Conservation (phyloP, 2,797 vertebrate species). For the Sardinella longiceps region DNA sequence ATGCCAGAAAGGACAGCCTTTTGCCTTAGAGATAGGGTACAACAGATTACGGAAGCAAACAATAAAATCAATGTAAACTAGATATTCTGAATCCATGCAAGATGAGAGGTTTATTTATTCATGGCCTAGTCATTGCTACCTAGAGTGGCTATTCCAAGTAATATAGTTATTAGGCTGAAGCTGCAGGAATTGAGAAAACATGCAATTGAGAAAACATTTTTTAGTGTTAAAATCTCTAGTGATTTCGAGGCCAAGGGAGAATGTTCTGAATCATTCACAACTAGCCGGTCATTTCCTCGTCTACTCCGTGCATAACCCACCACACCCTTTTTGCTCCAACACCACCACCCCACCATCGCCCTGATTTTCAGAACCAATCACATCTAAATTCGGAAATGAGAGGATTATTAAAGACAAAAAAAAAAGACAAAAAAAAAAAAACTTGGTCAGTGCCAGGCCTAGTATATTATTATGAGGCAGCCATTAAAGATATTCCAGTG, state of each 20-base stretch:
- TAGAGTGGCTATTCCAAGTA: background rate
- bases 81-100: too few species aligned
- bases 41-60: background rate
- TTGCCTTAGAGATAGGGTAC: background rate
- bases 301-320: background rate
- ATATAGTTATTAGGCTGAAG: background rate
- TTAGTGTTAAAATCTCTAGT: background rate
- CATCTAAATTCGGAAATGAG: constrained; percentile 84
- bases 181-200: background rate
- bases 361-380: constrained; percentile 82
- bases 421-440: background rate
- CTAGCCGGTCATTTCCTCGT: background rate
- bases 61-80: background rate
- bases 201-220: too few species aligned
- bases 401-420: constrained; percentile 80
- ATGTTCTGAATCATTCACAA: background rate
- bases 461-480: constrained; percentile 70
- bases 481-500: constrained; percentile 71
- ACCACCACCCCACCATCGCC: background rate
- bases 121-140: background rate
- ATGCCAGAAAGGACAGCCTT: background rate
- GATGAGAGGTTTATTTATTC: too few species aligned
- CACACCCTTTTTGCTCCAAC: background rate
- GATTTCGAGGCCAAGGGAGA: background rate
- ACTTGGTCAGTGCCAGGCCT: constrained; percentile 62